A percentile compares a stretch with the other conserved stretches of the same genome.
These are phyloP conservation scores for Drosophila biarmipes DNA, from an alignment of 1,140 invertebrate species.

Conservation along the genomic window DNA sequence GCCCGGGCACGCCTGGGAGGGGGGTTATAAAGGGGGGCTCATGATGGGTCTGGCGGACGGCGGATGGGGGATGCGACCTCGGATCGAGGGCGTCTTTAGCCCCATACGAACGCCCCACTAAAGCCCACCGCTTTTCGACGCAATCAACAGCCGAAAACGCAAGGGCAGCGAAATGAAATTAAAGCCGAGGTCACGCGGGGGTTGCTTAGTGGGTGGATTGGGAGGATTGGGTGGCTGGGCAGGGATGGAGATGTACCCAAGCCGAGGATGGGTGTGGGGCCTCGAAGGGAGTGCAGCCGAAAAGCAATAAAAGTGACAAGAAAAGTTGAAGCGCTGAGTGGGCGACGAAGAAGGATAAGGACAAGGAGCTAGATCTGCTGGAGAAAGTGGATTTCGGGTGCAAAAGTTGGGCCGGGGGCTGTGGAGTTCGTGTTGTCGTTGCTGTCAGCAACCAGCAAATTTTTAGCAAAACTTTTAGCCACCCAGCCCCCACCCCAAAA, in stretches of 20 bases:
- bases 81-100: conserved; percentile 43
- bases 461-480: conserved; percentile 57
- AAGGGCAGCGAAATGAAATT: conserved; percentile 77
- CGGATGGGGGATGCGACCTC: conserved; percentile 23
- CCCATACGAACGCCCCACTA: not conserved
- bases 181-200: conserved; percentile 61
- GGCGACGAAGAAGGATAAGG: conserved; percentile 23
- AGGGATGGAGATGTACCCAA: no score
- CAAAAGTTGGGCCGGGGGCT: not conserved
- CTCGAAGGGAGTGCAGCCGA: conserved; percentile 53
- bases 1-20: conserved; percentile 23
- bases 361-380: not conserved
- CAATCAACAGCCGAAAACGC: conserved; percentile 70
- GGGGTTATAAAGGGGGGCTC: not conserved
- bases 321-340: conserved; percentile 55
- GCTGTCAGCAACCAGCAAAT: conserved; percentile 59
- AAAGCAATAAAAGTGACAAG: conserved; percentile 53
- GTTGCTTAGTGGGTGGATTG: not conserved
- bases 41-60: not conserved
- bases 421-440: conserved; percentile 40
- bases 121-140: conserved; percentile 58
- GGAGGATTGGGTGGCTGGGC: not conserved
- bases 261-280: not conserved
- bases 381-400: conserved; percentile 14
- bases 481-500: not conserved